Evolutionary conservation across 2,888 invertebrate species (phyloP).

Genomic region (Hydriomena furcata): DNA sequence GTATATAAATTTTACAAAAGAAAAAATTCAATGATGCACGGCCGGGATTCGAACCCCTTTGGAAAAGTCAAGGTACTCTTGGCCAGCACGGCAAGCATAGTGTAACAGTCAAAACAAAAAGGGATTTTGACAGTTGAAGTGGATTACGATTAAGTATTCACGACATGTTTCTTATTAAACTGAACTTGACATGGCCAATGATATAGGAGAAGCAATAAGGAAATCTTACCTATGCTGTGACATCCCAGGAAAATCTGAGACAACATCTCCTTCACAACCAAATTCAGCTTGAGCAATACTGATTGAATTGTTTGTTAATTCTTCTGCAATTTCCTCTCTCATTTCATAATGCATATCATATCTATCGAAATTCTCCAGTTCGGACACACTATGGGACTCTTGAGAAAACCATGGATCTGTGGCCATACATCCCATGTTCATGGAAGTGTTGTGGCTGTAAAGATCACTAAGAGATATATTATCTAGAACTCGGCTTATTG

Average conservation of each 20-base stretch:
- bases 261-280: slow-evolving; percentile 40
- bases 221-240: slow-evolving; percentile 54
- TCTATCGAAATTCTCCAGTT: slow-evolving; percentile 55
- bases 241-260: slow-evolving; percentile 55
- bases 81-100: too few relatives aligned
- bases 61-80: too few relatives aligned
- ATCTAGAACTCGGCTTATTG: slow-evolving; percentile 58
- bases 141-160: too few relatives aligned
- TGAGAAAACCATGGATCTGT: slow-evolving; percentile 59
- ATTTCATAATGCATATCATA: slow-evolving; percentile 51
- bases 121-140: too few relatives aligned
- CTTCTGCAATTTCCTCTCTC: slow-evolving; percentile 54
- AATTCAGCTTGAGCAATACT: slow-evolving; percentile 45
- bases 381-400: slow-evolving; percentile 65
- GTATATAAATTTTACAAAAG: too few relatives aligned
- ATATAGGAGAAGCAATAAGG: too few relatives aligned
- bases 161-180: too few relatives aligned
- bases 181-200: too few relatives aligned
- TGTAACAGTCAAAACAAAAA: too few relatives aligned
- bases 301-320: slow-evolving; percentile 49
- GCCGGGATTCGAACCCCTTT: too few relatives aligned
- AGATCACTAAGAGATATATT: slow-evolving; percentile 69
- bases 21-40: too few relatives aligned
- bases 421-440: slow-evolving; percentile 43
- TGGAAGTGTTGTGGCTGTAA: slow-evolving; percentile 38